phyloP scores from a whole-genome alignment of 2,113 vertebrate species.

The Apteryx owenii region DNA sequence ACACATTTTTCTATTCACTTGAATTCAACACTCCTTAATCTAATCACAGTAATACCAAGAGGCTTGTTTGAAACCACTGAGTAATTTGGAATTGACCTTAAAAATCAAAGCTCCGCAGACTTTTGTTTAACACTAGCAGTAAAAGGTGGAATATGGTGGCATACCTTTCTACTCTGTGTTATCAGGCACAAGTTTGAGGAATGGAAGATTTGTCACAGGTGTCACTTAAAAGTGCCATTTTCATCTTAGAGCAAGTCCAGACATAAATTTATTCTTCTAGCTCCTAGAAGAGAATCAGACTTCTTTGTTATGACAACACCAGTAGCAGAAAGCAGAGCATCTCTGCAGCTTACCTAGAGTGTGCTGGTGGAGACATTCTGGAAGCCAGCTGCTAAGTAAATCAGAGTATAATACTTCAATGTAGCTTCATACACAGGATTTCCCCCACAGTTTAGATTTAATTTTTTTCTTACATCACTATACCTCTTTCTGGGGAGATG shows the following conservation, averaged over 20 bases:
- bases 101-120: neutral
- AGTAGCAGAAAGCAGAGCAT: neutral
- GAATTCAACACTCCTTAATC: neutral
- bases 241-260: neutral
- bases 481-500: neutral
- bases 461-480: neutral
- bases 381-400: neutral
- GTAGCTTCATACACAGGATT: neutral
- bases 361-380: accelerated
- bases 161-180: neutral
- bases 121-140: neutral
- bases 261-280: neutral
- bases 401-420: neutral
- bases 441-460: neutral
- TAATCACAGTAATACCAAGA: neutral
- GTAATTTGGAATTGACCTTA: neutral
- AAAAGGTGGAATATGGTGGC: neutral
- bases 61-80: neutral
- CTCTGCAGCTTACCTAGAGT: neutral
- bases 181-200: neutral
- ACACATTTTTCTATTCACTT: accelerated
- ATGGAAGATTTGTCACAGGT: neutral
- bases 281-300: neutral
- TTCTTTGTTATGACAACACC: neutral
- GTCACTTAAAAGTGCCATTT: neutral